Evolutionary conservation across 35 echinoderm and acorn worm genomes (phyloP), one percentile per base, ranked within the genome.

Genomic region (Strongylocentrotus purpuratus): DNA sequence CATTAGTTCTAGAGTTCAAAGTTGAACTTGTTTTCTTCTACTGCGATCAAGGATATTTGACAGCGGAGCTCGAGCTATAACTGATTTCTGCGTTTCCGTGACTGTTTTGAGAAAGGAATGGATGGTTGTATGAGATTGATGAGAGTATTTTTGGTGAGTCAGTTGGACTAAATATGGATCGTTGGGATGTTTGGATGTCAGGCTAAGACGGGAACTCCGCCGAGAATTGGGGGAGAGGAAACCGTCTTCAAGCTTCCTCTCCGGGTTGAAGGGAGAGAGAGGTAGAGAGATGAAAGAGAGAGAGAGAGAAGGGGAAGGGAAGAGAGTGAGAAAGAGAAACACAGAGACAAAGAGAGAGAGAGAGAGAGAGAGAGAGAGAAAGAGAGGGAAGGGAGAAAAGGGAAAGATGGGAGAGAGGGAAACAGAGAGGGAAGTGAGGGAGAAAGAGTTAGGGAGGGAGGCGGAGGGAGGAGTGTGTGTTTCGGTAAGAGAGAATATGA

Each of bases 211-310:
- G 87, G 32, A 33, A 41, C 87, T 88, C 87, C 87, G 45, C 33
- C 32, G 87, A 88, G 87, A 18, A 46, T 88, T 88, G 31, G 0
- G 31, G 6, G 87, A 86, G 87, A 33, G 87, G 87, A 88, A 88
- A 88, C 17, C 4, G 87, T 88, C 87, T 88, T 88, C 87, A 15
- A 88, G 45, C 87, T 88, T 88, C 87, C 87, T 88, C 87, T 88
- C 85, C 12, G 32, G 7, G 32, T 86, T 86, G 28, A 17, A 33
- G 7, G n/a, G n/a, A n/a, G n/a, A n/a, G n/a, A n/a, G n/a, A n/a
- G n/a, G n/a, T n/a, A n/a, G n/a, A n/a, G n/a, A n/a, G n/a, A n/a
- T n/a, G n/a, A n/a, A n/a, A n/a, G n/a, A n/a, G n/a, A 11, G 85
- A 28, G 85, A 86, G 32, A 32, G 3, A 5, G 4, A 86, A 4